A percentile compares a stretch with the other conserved stretches of the same genome.
Evolutionary conservation across 2,888 invertebrate species (phyloP).

Genomic region (Lasioglossum calceatum): DNA sequence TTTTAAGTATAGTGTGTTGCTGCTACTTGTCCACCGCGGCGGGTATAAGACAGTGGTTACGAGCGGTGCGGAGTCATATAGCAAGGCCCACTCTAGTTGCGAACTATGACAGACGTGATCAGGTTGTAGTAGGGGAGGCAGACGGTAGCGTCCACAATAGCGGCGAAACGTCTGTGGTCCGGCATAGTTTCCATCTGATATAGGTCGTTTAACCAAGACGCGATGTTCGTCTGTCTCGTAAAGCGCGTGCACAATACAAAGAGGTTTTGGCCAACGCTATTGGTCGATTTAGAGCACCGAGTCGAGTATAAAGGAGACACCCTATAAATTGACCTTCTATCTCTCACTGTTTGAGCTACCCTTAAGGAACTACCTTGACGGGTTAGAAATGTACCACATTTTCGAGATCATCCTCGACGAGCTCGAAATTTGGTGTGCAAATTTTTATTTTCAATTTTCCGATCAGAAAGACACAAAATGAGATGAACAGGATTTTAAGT

Average conservation of each 20-base stretch:
- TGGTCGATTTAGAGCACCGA: neutral
- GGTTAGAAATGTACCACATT: neutral
- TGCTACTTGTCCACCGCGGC: neutral
- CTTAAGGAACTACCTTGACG: neutral
- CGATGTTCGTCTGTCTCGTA: conserved; percentile 25
- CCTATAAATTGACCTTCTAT: neutral
- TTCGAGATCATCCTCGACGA: neutral
- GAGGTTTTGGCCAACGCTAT: conserved; percentile 7
- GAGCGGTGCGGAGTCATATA: neutral
- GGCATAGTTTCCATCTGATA: conserved; percentile 31
- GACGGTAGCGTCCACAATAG: neutral
- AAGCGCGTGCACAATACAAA: conserved; percentile 6
- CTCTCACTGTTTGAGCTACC: neutral
- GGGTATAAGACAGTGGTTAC: neutral
- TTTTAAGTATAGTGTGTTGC: conserved; percentile 3
- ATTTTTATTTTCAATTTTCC: no score
- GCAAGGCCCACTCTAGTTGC: conserved; percentile 3
- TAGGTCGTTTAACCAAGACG: conserved; percentile 43
- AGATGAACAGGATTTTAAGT: no score
- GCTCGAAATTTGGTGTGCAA: no score
- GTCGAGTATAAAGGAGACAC: neutral
- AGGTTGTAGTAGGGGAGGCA: neutral
- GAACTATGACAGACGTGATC: conserved; percentile 21
- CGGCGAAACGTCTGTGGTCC: conserved; percentile 16
- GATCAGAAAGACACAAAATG: no score